These are phyloP conservation scores for Epirrita christyi DNA, from an alignment of 2,888 invertebrate genomes.

Conservation along the genomic window DNA sequence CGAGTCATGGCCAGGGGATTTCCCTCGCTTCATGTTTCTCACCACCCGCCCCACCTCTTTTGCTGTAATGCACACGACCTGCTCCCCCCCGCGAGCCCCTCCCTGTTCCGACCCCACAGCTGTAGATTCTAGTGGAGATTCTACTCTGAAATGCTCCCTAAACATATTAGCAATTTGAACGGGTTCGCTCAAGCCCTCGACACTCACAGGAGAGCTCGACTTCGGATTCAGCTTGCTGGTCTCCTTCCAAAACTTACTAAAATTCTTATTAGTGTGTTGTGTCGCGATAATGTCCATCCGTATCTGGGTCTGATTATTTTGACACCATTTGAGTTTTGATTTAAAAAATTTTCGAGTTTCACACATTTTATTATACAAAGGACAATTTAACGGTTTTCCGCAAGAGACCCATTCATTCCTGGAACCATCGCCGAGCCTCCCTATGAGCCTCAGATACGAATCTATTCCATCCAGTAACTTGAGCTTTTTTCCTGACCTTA, in stretches of 20 bases:
- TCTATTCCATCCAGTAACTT: slow-evolving; percentile 1
- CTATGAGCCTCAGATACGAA: background rate
- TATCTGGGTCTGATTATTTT: background rate
- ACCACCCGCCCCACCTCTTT: too few species aligned
- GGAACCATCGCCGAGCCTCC: slow-evolving; percentile 3
- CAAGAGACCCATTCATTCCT: background rate
- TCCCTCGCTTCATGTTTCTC: slow-evolving; percentile 3
- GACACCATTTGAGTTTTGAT: slow-evolving; percentile 1
- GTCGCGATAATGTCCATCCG: slow-evolving; percentile 4
- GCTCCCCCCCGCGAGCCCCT: too few species aligned
- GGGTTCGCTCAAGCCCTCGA: too few species aligned
- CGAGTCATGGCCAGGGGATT: slow-evolving; percentile 11
- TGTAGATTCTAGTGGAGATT: too few species aligned
- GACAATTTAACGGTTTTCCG: background rate
- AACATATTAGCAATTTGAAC: too few species aligned
- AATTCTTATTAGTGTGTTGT: slow-evolving; percentile 4
- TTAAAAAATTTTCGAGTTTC: background rate
- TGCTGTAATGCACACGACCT: too few species aligned
- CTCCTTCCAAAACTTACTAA: slow-evolving; percentile 16
- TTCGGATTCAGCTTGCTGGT: slow-evolving; percentile 10
- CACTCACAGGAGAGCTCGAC: background rate
- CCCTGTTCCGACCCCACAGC: too few species aligned
- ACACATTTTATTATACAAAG: background rate
- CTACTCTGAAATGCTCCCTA: too few species aligned
- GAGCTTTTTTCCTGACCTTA: background rate